These are phyloP conservation scores for Lepidurus couesii DNA, from an alignment of 1,140 invertebrate species.

Conservation along the genomic window DNA sequence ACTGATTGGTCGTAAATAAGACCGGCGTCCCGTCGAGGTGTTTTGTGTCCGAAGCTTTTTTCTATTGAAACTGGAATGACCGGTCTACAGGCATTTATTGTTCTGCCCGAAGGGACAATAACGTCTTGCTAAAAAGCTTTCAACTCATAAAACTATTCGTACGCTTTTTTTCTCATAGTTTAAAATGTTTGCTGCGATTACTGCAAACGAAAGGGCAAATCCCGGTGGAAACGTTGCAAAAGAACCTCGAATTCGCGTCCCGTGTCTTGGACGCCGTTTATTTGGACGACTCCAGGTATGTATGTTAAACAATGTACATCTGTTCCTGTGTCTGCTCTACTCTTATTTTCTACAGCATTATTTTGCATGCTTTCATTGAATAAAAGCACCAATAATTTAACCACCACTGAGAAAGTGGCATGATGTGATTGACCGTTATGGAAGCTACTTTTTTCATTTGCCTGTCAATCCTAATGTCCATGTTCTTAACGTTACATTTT, in stretches of 20 bases:
- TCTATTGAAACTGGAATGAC: too few relatives aligned
- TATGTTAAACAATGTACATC: constrained; percentile 30
- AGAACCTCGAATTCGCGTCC: constrained; percentile 77
- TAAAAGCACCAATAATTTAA: constrained; percentile 4
- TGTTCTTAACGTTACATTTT: neutral
- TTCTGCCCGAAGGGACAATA: neutral
- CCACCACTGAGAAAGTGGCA: neutral
- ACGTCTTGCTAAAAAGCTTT: neutral
- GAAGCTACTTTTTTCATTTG: neutral
- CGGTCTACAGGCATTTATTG: too few relatives aligned
- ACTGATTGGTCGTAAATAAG: too few relatives aligned
- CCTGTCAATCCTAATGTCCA: neutral
- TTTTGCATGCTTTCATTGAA: neutral
- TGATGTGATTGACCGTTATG: neutral
- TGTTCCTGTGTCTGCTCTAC: neutral
- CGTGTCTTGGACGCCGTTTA: constrained; percentile 80
- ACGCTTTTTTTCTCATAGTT: neutral
- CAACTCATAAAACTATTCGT: neutral
- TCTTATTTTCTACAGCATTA: neutral
- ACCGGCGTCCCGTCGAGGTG: too few relatives aligned
- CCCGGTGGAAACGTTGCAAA: constrained; percentile 71
- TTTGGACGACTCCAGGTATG: constrained; percentile 74
- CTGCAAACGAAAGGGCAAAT: constrained; percentile 70
- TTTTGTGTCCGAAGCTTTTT: too few relatives aligned
- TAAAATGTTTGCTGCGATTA: constrained; percentile 54